phyloP scores from a whole-genome alignment of 2,797 vertebrate species.

The Centroberyx gerrardi region DNA sequence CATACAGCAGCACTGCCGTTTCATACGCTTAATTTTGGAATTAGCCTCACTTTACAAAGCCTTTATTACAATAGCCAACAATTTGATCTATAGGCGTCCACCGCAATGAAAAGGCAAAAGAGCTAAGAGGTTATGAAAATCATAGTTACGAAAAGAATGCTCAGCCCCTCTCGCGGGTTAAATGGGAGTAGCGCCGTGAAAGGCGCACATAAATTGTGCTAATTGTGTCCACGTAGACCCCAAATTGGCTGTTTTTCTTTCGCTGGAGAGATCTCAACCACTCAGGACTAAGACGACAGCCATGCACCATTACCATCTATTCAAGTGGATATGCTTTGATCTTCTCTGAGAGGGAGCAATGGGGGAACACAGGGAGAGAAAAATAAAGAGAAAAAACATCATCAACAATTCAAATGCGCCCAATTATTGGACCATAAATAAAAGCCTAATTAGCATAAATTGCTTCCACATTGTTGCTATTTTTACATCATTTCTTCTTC shows the following conservation, averaged over 20 bases:
- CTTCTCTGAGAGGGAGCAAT: constrained; percentile 76
- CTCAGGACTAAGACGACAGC: constrained; percentile 73
- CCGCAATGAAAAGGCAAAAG: constrained; percentile 38
- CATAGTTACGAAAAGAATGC: constrained; percentile 48
- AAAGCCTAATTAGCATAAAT: constrained; percentile 90
- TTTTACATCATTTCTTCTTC: constrained; percentile 73
- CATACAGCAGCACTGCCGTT: constrained; percentile 32
- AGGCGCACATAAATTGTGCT: constrained; percentile 73
- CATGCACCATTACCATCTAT: constrained; percentile 84
- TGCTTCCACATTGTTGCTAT: constrained; percentile 88
- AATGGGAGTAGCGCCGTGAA: constrained; percentile 66
- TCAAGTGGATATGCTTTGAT: constrained; percentile 86
- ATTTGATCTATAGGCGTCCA: constrained; percentile 29
- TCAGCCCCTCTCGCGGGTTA: constrained; percentile 67
- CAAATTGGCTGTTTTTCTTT: constrained; percentile 68
- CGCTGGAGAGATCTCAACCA: constrained; percentile 66
- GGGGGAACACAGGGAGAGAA: constrained; percentile 53
- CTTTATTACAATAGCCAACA: constrained; percentile 15
- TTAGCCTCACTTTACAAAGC: constrained; percentile 16
- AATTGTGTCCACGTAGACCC: constrained; percentile 82
- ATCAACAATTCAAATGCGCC: constrained; percentile 88
- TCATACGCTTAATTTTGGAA: constrained; percentile 24
- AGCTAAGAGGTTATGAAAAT: constrained; percentile 75
- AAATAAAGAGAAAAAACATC: constrained; percentile 80
- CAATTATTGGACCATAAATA: constrained; percentile 87